Base-by-base conservation (phyloP, 2,113 vertebrate species). In the Cervus canadensis region DNA sequence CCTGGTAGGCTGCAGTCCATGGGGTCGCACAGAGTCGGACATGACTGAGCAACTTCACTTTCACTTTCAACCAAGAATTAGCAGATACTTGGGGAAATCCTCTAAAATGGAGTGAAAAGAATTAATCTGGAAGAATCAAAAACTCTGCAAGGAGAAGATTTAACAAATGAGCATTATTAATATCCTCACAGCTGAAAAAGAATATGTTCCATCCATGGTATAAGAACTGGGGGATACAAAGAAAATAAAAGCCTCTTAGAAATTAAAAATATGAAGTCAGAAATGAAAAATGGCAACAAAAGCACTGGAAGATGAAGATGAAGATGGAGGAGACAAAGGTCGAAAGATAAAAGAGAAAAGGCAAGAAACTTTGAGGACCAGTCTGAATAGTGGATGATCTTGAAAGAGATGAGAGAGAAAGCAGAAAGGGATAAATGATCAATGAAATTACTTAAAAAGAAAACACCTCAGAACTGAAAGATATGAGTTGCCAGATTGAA, bases 31-130 rank as follows among this genome's bases (percentile, higher is more conserved):
- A 50, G 48, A 50, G 48, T 50, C 3, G 3, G 48, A 50, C 48
- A 50, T 12, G 1, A 50, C 48, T 50, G 48, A 50, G 48, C 12
- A 12, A 50, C 12, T 50, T 50, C 12, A 50, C 12, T 50, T 50
- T 36, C 36, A 36, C 36, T 36, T 36, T 50, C 48, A 50, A 12
- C 25, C 15, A 89, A 74, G 45, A 82, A 87, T 93, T 86, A 90
- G 19, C 43, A 82, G 19, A 74, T 95, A 40, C 43, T 92, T 82
- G 54, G 17, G 48, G 67, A 94, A 74, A 56, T 13, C 40, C 56
- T 92, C 87, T 95, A 93, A 54, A 95, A 89, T 36, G 67, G 45
- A 96, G 84, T 92, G 74, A 96, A 57, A 82, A 87, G 82, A 64
- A 62, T 71, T 30, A 95, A 90, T 45, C 93, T 83, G 28, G 26